phyloP scores from a whole-genome alignment of 1,140 invertebrate genomes.

The Formica exsecta region DNA sequence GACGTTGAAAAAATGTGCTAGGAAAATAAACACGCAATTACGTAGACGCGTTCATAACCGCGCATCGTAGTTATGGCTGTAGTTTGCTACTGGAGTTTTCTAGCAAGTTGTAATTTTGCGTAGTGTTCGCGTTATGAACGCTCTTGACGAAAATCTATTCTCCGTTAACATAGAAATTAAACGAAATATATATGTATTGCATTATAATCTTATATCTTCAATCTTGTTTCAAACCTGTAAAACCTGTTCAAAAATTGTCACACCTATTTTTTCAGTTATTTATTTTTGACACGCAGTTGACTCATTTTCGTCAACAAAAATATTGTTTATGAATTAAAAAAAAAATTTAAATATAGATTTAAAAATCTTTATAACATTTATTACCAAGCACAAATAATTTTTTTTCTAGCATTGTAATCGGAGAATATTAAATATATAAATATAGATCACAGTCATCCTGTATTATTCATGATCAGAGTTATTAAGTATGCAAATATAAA shows the following conservation, averaged over 20 bases:
- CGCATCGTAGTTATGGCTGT: constrained; percentile 21
- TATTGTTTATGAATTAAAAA: neutral
- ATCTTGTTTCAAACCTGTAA: neutral
- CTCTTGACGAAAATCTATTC: neutral
- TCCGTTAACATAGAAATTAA: neutral
- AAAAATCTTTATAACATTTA: no score
- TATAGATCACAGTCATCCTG: no score
- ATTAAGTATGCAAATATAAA: no score
- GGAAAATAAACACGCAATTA: constrained; percentile 55
- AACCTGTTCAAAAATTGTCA: neutral
- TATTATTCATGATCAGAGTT: no score
- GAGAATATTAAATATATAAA: no score
- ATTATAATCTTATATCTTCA: neutral
- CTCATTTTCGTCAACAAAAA: neutral
- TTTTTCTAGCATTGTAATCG: no score
- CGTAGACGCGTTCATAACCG: constrained; percentile 38
- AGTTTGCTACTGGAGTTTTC: constrained; percentile 7
- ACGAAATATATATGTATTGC: neutral
- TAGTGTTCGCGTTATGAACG: neutral
- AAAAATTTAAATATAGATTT: no score
- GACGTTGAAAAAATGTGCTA: constrained; percentile 38
- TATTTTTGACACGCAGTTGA: neutral
- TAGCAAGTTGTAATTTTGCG: constrained; percentile 6
- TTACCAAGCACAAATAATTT: no score
- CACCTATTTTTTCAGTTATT: neutral